A percentile compares a stretch with the other conserved stretches of the same genome.
Evolutionary conservation across 2,888 invertebrate species (phyloP).

Genomic region (Leucania comma): DNA sequence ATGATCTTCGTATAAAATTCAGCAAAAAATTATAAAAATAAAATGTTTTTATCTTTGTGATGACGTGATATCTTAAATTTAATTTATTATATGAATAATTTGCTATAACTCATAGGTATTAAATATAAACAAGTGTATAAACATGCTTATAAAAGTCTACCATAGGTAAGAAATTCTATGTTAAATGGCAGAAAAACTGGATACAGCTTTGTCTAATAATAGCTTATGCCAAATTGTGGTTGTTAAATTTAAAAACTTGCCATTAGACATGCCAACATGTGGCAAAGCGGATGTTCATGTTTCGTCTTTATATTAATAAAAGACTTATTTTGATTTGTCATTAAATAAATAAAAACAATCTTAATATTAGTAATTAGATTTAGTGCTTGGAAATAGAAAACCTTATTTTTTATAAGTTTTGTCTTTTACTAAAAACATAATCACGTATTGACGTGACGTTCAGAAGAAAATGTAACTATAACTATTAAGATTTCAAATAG

Average conservation of each 20-base stretch:
- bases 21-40: constrained; percentile 10
- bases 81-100: neutral
- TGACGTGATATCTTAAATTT: neutral
- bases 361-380: neutral
- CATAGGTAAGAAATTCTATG: neutral
- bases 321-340: constrained; percentile 11
- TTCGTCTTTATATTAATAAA: neutral
- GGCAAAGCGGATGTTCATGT: constrained; percentile 42
- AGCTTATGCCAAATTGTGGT: constrained; percentile 13
- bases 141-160: neutral
- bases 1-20: constrained; percentile 14
- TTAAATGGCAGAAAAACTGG: constrained; percentile 47
- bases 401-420: neutral
- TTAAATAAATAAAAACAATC: neutral
- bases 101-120: constrained; percentile 7
- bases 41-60: neutral
- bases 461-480: no score
- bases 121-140: neutral
- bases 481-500: neutral
- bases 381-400: no score
- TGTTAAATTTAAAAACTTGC: constrained; percentile 28
- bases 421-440: neutral
- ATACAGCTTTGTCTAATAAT: constrained; percentile 46
- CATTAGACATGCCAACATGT: constrained; percentile 30
- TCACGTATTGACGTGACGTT: no score